phyloP scores from a whole-genome alignment of 2,888 invertebrate genomes.

The Oeneis ivallda region DNA sequence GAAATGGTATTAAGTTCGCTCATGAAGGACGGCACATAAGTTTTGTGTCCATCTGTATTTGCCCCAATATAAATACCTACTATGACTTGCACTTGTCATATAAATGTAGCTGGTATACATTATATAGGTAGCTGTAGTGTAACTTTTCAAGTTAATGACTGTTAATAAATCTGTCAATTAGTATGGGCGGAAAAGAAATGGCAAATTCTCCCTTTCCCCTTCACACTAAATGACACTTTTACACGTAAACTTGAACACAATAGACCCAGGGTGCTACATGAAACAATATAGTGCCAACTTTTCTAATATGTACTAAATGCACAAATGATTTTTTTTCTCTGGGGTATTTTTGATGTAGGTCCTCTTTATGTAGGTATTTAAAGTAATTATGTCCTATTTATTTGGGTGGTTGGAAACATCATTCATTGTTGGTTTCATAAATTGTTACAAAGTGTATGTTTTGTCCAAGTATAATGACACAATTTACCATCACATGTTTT shows the following conservation, averaged over 20 bases:
- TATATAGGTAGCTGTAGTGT: slow-evolving; percentile 17
- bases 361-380: slow-evolving; percentile 3
- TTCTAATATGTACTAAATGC: slow-evolving; percentile 38
- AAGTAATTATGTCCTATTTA: no score
- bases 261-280: slow-evolving; percentile 53
- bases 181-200: no score
- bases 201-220: no score
- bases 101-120: slow-evolving; percentile 20
- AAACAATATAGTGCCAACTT: slow-evolving; percentile 59
- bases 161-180: no score
- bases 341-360: background rate
- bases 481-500: background rate
- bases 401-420: slow-evolving; percentile 12
- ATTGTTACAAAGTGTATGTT: slow-evolving; percentile 7
- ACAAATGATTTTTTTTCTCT: slow-evolving; percentile 34
- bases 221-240: no score
- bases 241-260: no score
- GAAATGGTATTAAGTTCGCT: slow-evolving; percentile 35
- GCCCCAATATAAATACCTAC: background rate
- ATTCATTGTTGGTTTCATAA: background rate
- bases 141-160: no score
- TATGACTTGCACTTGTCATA: background rate
- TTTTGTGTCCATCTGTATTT: background rate
- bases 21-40: no score
- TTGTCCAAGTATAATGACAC: background rate